Evolutionary conservation across 1,140 invertebrate species (phyloP), one percentile per base, ranked within the genome.

Genomic region (Pteromalus puparum): DNA sequence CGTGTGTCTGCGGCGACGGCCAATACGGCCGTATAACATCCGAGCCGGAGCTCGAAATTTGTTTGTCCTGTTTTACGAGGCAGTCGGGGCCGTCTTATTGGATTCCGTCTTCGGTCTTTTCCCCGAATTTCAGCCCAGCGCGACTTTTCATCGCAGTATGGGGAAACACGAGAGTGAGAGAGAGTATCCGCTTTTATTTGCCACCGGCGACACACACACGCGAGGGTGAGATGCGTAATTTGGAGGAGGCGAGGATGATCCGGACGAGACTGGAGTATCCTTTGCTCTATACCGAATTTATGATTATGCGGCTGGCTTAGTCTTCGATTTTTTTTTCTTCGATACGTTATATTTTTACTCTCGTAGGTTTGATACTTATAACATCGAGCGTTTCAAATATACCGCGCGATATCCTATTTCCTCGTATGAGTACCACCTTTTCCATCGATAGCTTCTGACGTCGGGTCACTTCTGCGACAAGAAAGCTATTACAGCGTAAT

Each of bases 11-110:
- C 18, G 24, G 15, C 34, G 74, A 79, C 13, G 18, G 26, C 26
- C 83, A 85, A 85, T 81, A 81, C 38, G 53, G 81, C 34, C 65
- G 46, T 68, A 80, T 77, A 70, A 77, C 61, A 83, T 42, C 28
- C 42, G 48, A 68, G 38, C 10, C 68, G 61, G 30, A 9, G 53
- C 53, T 61, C 84, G 88, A 91, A 91, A 91, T 91, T 91, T 91
- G 91, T 91, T 91, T 91, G 90, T 88, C 87, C 84, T 89, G 89
- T 91, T 91, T 91, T 91, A 91, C 89, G 91, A 89, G 86, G 82
- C 86, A 81, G 84, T 87, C 90, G 90, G 84, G 73, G 21, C 79
- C 10, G 88, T 88, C 88, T 91, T 91, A 91, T 91, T 91, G 90
- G 90, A 91, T 91, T 90, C 86, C 76, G 85, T 84, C 79, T 81